Conservation (phyloP, 1,140 invertebrate genomes). For the Diabrotica undecimpunctata region DNA sequence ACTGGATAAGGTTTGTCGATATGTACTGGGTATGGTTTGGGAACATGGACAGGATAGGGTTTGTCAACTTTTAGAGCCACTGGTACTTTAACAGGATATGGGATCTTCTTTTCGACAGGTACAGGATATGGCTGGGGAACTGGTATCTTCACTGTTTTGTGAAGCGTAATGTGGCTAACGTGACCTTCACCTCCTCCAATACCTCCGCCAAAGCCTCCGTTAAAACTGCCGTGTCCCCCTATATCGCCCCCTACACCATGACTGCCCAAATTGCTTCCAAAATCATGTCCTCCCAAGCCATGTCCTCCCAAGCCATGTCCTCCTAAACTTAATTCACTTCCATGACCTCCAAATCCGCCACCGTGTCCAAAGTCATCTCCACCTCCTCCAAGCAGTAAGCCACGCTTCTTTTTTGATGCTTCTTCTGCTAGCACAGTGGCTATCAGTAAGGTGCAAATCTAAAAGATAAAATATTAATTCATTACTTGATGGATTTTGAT, state of each 20-base stretch:
- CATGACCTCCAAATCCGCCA: conserved; percentile 22
- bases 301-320: no score
- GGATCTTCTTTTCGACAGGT: conserved; percentile 42
- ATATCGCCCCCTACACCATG: conserved; percentile 22
- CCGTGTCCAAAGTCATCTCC: conserved; percentile 24
- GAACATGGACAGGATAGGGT: conserved; percentile 40
- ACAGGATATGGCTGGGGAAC: conserved; percentile 45
- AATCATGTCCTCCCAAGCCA: conserved; percentile 20
- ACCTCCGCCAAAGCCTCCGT: conserved; percentile 20
- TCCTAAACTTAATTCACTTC: conserved; percentile 17
- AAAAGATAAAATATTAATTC: conserved; percentile 3
- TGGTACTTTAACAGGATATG: conserved; percentile 40
- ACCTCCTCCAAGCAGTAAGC: conserved; percentile 22
- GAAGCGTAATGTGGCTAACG: conserved; percentile 37
- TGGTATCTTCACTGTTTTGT: conserved; percentile 35
- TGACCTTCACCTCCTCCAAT: conserved; percentile 24
- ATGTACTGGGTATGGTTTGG: conserved; percentile 42
- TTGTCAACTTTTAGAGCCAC: conserved; percentile 42
- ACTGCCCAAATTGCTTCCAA: conserved; percentile 19
- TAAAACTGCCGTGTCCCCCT: conserved; percentile 15
- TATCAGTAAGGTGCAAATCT: conserved; percentile 34
- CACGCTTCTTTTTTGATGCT: conserved; percentile 22
- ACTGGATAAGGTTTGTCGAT: conserved; percentile 55
- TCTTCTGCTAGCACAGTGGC: conserved; percentile 23
- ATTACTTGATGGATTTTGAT: neutral